Conservation (phyloP, 2,888 invertebrate genomes). For the Acleris laterana region DNA sequence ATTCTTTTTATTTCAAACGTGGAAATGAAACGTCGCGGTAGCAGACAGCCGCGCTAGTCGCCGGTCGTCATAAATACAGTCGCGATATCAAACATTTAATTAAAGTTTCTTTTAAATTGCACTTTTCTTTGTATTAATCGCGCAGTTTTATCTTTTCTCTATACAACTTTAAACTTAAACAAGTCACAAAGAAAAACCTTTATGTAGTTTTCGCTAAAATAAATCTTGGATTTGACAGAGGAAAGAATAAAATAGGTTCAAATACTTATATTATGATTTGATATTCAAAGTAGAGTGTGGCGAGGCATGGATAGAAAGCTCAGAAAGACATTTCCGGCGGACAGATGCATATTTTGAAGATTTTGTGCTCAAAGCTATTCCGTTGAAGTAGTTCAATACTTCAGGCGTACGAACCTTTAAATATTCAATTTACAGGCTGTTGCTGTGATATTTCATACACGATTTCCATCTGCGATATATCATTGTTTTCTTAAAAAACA, state of each 20-base stretch:
- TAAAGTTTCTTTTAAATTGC: slow-evolving; percentile 70
- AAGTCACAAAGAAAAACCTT: slow-evolving; percentile 41
- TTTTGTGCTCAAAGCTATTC: slow-evolving; percentile 64
- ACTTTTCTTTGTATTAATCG: slow-evolving; percentile 55
- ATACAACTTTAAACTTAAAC: slow-evolving; percentile 49
- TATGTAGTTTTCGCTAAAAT: not conserved
- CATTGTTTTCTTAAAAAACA: no score
- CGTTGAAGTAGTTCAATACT: slow-evolving; percentile 68
- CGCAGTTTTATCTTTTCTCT: slow-evolving; percentile 53
- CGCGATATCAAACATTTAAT: slow-evolving; percentile 61
- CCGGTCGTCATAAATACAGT: slow-evolving; percentile 55
- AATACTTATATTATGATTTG: slow-evolving; percentile 48
- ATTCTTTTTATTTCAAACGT: slow-evolving; percentile 43
- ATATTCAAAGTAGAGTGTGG: slow-evolving; percentile 70
- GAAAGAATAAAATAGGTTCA: slow-evolving; percentile 26
- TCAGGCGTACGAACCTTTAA: slow-evolving; percentile 57
- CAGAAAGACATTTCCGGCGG: slow-evolving; percentile 70
- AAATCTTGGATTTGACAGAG: slow-evolving; percentile 13
- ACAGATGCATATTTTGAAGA: slow-evolving; percentile 78
- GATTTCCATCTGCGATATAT: slow-evolving; percentile 7
- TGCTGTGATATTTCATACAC: slow-evolving; percentile 35
- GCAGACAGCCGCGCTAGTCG: slow-evolving; percentile 41
- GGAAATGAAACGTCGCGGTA: slow-evolving; percentile 53
- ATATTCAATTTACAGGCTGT: slow-evolving; percentile 60
- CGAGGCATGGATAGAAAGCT: slow-evolving; percentile 62